phyloP scores from a whole-genome alignment of 2,888 invertebrate species.

The Calameuta filiformis region DNA sequence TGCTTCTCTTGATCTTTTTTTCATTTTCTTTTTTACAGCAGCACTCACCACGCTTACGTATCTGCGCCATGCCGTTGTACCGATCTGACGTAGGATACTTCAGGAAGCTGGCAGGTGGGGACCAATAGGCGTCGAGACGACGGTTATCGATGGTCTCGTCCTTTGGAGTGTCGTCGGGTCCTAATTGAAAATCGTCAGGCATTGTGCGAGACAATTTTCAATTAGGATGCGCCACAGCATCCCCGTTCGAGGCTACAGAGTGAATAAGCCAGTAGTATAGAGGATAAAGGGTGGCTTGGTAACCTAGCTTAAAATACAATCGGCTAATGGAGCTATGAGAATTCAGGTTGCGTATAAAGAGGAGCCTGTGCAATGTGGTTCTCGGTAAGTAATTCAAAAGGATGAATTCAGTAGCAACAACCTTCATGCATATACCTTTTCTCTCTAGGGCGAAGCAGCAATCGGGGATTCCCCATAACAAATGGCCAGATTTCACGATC shows the following conservation, averaged over 20 bases:
- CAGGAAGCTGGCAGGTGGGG: too few species aligned
- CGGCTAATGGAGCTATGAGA: slow-evolving; percentile 51
- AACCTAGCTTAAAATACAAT: slow-evolving; percentile 50
- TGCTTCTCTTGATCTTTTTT: neutral
- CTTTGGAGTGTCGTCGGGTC: neutral
- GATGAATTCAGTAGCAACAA: neutral
- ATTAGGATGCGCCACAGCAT: slow-evolving; percentile 39
- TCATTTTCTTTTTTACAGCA: neutral
- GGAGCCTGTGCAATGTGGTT: neutral
- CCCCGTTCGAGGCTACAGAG: neutral
- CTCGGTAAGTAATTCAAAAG: neutral
- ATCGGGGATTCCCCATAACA: slow-evolving; percentile 19
- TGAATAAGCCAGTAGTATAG: neutral
- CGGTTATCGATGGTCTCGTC: neutral
- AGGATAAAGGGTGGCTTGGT: slow-evolving; percentile 20
- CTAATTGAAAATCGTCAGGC: neutral
- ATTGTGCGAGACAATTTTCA: slow-evolving; percentile 18
- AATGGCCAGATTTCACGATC: slow-evolving; percentile 39
- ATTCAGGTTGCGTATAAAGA: slow-evolving; percentile 41
- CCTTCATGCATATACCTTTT: neutral
- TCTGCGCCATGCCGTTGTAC: neutral
- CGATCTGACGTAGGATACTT: neutral
- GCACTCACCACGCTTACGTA: neutral
- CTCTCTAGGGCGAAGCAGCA: neutral
- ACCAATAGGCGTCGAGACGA: neutral